Conservation (phyloP, 2,113 vertebrate genomes). For the Picathartes gymnocephalus region DNA sequence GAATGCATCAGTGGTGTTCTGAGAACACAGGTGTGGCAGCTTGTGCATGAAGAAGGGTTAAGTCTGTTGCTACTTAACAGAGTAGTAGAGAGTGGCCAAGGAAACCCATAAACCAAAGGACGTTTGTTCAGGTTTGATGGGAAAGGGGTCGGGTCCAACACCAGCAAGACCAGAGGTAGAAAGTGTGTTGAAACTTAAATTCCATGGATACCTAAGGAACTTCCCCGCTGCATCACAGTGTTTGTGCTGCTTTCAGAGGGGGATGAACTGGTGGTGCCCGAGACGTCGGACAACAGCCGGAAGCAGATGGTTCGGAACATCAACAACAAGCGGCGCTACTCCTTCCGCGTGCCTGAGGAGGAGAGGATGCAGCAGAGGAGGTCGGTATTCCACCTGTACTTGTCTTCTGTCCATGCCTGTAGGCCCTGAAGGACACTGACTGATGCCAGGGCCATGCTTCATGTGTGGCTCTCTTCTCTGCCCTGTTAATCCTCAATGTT, state of each 20-base stretch:
- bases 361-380: constrained; percentile 96
- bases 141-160: neutral
- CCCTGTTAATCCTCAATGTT: neutral
- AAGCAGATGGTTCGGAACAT: constrained; percentile 98
- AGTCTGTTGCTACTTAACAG: neutral
- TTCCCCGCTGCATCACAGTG: neutral
- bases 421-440: neutral
- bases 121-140: neutral
- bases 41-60: neutral
- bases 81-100: neutral
- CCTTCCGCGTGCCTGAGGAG: constrained; percentile 94
- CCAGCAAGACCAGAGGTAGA: neutral
- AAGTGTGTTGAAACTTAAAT: neutral
- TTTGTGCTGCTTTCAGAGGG: constrained; percentile 80
- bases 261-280: constrained; percentile 94
- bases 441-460: neutral
- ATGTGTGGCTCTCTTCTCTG: neutral
- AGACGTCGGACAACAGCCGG: constrained; percentile 95
- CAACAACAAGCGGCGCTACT: constrained; percentile 96
- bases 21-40: neutral
- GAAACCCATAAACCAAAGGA: neutral
- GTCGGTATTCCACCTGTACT: constrained; percentile 60
- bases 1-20: neutral
- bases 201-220: neutral
- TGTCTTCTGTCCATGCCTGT: neutral